Base-by-base conservation (phyloP, 2,113 vertebrate genomes). In the Pelvicachromis taeniatus region DNA sequence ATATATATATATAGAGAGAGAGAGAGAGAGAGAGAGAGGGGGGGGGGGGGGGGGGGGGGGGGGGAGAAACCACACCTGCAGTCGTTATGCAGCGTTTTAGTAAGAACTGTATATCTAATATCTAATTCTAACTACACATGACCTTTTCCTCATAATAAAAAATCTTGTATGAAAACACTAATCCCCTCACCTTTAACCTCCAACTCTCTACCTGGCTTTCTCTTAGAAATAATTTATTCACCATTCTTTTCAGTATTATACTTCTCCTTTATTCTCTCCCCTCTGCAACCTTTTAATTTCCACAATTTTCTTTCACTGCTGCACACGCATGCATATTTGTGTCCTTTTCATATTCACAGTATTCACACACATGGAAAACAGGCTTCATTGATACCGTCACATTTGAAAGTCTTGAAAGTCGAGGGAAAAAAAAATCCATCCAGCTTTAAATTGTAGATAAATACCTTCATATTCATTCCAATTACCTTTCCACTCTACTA, bases 391-490 rank as follows among this genome's bases (percentile, higher is more conserved):
- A 19, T 26, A 11, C 53, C 8, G 2, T 80, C 88, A 33, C 14
- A 48, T 75, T 85, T 77, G 1, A 23, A 23, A 59, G n/a, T 83
- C 23, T 77, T 79, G n/a, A 80, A 31, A 81, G 45, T 70, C 3
- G 6, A 52, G 17, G 23, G 48, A 1, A 17, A 86, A 45, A 45
- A 78, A 17, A 9, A 38, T 40, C 2, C 6, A 7, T 63, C 10
- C 38, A 59, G 31, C 26, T 80, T 89, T 55, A 77, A 82, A 92
- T 81, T 75, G 55, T 70, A 93, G 82, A 93, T 85, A 77, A 87
- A 90, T 83, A 78, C 77, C n/a, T 48, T 75, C 42, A 35, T 38
- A 55, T 84, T 88, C 79, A 45, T 85, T 85, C 82, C 87, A 86
- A 90, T 90, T 88, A 89, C 61, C 40, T 92, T 85, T 11, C 50